These are phyloP conservation scores for Proales similis DNA, from an alignment of 1,140 invertebrate species.

Conservation along the genomic window DNA sequence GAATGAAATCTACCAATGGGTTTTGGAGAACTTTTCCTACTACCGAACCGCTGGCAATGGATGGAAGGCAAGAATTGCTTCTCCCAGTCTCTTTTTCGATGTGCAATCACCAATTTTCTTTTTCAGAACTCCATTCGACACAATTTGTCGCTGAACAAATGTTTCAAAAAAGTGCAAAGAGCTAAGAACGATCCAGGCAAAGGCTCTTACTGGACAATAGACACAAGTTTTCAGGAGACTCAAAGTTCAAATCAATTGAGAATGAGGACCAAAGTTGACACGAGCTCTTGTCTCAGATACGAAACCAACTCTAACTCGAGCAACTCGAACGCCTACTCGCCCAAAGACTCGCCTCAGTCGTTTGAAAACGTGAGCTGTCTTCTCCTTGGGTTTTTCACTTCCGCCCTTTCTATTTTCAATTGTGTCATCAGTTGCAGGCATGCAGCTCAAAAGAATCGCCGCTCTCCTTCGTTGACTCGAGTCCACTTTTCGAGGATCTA, in stretches of 20 bases:
- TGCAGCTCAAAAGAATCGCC: neutral
- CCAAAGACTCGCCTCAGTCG: slow-evolving; percentile 9
- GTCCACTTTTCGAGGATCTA: slow-evolving; percentile 44
- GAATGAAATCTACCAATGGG: slow-evolving; percentile 57
- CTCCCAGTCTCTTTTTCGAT: neutral
- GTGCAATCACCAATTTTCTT: neutral
- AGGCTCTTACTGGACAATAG: slow-evolving; percentile 53
- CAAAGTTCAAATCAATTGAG: slow-evolving; percentile 12
- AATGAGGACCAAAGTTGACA: neutral
- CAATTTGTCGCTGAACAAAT: slow-evolving; percentile 36
- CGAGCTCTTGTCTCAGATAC: neutral
- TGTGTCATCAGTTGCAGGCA: neutral
- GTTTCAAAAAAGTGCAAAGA: slow-evolving; percentile 30
- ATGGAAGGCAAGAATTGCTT: slow-evolving; percentile 60
- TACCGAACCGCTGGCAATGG: slow-evolving; percentile 64
- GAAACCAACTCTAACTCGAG: slow-evolving; percentile 6
- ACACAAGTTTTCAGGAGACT: slow-evolving; percentile 39
- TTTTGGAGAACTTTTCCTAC: slow-evolving; percentile 57
- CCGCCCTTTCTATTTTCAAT: neutral
- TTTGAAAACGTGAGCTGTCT: neutral
- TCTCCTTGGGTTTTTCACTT: neutral
- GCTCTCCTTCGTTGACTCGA: slow-evolving; percentile 42
- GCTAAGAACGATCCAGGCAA: slow-evolving; percentile 32
- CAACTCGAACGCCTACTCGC: neutral
- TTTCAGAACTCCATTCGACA: slow-evolving; percentile 28